Percentiles rank a stretch among this genome's conserved stretches.
These are phyloP conservation scores for Toxotes lorentzi DNA, from an alignment of 2,797 vertebrate species.

Conservation along the genomic window DNA sequence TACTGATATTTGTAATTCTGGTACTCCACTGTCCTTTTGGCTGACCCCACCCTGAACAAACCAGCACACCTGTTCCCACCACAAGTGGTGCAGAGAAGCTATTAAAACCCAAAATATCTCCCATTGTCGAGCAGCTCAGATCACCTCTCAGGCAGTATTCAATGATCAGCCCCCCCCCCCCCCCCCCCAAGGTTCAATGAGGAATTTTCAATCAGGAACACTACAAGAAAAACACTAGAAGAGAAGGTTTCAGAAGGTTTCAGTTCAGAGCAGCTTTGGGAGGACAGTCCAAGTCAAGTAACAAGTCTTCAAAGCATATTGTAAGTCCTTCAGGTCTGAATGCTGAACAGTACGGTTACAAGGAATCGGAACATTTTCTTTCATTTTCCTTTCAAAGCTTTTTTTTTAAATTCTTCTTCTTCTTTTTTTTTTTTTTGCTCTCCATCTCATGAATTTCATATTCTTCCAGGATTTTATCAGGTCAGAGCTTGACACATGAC, in stretches of 20 bases:
- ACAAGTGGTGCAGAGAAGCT: constrained; percentile 62
- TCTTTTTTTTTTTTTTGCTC: too few relatives aligned
- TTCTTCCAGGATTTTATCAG: not conserved
- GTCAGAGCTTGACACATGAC: not conserved
- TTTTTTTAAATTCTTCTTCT: too few relatives aligned
- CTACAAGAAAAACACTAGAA: not conserved
- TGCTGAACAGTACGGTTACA: not conserved
- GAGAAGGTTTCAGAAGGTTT: too few relatives aligned
- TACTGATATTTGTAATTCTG: constrained; percentile 29
- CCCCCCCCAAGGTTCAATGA: constrained; percentile 42
- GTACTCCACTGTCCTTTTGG: constrained; percentile 45
- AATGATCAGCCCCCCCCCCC: constrained; percentile 19
- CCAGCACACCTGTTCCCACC: constrained; percentile 68
- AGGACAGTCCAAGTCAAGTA: not conserved
- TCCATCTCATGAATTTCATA: not conserved
- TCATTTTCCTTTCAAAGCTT: not conserved
- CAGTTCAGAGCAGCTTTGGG: not conserved
- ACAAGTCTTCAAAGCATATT: not conserved
- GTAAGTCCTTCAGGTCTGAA: not conserved
- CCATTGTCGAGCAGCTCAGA: constrained; percentile 56
- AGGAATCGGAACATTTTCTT: not conserved
- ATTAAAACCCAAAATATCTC: constrained; percentile 74
- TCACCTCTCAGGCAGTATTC: constrained; percentile 53
- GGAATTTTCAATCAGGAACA: constrained; percentile 68
- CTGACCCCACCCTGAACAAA: constrained; percentile 21